These are phyloP conservation scores for Dunckerocampus dactyliophorus DNA, from an alignment of 2,113 vertebrate species.

Conservation along the genomic window DNA sequence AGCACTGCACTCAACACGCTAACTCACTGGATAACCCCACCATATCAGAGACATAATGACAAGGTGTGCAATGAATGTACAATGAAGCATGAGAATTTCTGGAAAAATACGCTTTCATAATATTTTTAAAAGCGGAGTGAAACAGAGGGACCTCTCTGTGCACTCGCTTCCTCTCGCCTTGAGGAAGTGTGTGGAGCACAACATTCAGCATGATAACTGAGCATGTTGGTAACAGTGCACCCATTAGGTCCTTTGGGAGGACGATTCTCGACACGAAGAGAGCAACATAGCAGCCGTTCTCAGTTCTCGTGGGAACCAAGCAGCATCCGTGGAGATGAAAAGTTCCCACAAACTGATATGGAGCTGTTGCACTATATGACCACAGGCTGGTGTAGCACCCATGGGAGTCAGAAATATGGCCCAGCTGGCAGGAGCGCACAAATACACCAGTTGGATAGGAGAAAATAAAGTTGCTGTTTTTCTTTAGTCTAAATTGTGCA, in stretches of 20 bases:
- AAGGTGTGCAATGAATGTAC: neutral
- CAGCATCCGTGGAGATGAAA: constrained; percentile 34
- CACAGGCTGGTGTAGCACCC: constrained; percentile 29
- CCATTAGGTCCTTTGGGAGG: constrained; percentile 49
- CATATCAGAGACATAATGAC: neutral
- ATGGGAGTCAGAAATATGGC: constrained; percentile 17
- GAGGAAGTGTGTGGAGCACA: constrained; percentile 24
- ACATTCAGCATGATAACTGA: constrained; percentile 21
- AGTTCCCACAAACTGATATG: constrained; percentile 32
- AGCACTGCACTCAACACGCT: constrained; percentile 16
- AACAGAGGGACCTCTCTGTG: constrained; percentile 19
- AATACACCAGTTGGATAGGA: constrained; percentile 17
- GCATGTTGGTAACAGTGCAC: constrained; percentile 22
- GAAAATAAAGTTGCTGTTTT: no score
- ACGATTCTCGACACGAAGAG: constrained; percentile 28
- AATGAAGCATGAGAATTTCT: neutral
- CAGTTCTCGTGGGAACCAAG: constrained; percentile 44
- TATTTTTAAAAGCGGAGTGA: constrained; percentile 6
- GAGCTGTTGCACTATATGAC: constrained; percentile 18
- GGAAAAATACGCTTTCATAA: neutral
- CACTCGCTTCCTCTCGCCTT: constrained; percentile 20
- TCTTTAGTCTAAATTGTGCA: neutral
- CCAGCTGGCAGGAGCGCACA: constrained; percentile 18
- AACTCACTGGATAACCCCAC: neutral
- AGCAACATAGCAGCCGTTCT: constrained; percentile 20